Percentiles rank a stretch among this genome's conserved stretches.
Conservation (phyloP, 2,888 invertebrate species). For the Nymphalis c-album region DNA sequence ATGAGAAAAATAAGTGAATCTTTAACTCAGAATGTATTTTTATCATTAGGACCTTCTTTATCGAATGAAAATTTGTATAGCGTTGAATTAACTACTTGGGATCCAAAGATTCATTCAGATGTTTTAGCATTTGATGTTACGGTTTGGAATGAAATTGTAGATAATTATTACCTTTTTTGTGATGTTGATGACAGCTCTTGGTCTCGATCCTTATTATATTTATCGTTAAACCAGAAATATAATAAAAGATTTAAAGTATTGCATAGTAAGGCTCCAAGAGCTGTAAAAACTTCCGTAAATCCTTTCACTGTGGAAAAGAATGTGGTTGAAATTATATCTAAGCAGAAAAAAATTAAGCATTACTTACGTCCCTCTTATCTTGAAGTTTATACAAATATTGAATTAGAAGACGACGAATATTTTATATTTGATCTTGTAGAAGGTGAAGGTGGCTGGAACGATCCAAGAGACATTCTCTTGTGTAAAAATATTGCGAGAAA, state of each 20-base stretch:
- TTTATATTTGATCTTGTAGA: slow-evolving; percentile 49
- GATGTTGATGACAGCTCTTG: slow-evolving; percentile 58
- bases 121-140: slow-evolving; percentile 54
- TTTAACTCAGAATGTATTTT: slow-evolving; percentile 51
- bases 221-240: slow-evolving; percentile 53
- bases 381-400: slow-evolving; percentile 51
- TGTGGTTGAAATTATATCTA: slow-evolving; percentile 42
- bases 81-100: slow-evolving; percentile 51
- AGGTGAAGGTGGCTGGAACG: slow-evolving; percentile 57
- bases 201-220: slow-evolving; percentile 53
- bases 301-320: slow-evolving; percentile 34
- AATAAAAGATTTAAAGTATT: slow-evolving; percentile 54
- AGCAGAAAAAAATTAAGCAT: slow-evolving; percentile 39
- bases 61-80: slow-evolving; percentile 39
- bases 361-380: slow-evolving; percentile 50
- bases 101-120: slow-evolving; percentile 49
- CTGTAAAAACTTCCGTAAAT: slow-evolving; percentile 43
- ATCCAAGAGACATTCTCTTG: slow-evolving; percentile 53
- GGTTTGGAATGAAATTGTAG: slow-evolving; percentile 57
- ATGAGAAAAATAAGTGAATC: slow-evolving; percentile 52
- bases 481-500: slow-evolving; percentile 53
- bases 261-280: slow-evolving; percentile 51
- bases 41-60: slow-evolving; percentile 48
- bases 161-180: slow-evolving; percentile 60
- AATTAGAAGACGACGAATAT: slow-evolving; percentile 50